phyloP scores from a whole-genome alignment of 2,797 vertebrate species.

The Micropoecilia bifurca region DNA sequence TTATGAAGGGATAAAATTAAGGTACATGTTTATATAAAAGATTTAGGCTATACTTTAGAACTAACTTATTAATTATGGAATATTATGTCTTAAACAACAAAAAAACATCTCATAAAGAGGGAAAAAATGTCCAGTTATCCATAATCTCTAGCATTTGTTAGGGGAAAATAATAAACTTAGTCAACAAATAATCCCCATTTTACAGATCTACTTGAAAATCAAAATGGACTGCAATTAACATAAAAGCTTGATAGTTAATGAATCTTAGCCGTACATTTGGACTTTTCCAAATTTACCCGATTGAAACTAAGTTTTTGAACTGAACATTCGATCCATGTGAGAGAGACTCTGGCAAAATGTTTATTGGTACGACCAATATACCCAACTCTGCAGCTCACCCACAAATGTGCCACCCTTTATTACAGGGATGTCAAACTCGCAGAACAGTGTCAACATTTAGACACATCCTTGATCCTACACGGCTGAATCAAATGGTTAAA shows the following conservation, averaged over 20 bases:
- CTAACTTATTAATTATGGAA: no score
- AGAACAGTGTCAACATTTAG: neutral
- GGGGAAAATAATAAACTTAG: no score
- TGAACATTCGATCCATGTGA: no score
- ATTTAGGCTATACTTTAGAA: no score
- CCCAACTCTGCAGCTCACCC: neutral
- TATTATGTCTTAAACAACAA: no score
- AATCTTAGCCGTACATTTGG: neutral
- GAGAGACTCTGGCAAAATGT: neutral
- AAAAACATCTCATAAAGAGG: no score
- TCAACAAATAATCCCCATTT: neutral
- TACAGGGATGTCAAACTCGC: neutral
- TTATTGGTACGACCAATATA: neutral
- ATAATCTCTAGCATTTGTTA: no score
- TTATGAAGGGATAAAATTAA: neutral
- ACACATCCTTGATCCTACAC: neutral
- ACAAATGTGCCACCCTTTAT: neutral
- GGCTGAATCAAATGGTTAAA: neutral
- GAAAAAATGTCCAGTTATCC: no score
- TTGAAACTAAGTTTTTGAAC: neutral
- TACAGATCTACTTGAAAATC: neutral
- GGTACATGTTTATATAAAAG: no score
- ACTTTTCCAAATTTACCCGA: neutral
- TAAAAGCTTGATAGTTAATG: neutral
- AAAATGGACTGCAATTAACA: neutral